A percentile compares a stretch with the other conserved stretches of the same genome.
Evolutionary conservation across 2,888 invertebrate genomes (phyloP).

Genomic region (Trilocha varians): DNA sequence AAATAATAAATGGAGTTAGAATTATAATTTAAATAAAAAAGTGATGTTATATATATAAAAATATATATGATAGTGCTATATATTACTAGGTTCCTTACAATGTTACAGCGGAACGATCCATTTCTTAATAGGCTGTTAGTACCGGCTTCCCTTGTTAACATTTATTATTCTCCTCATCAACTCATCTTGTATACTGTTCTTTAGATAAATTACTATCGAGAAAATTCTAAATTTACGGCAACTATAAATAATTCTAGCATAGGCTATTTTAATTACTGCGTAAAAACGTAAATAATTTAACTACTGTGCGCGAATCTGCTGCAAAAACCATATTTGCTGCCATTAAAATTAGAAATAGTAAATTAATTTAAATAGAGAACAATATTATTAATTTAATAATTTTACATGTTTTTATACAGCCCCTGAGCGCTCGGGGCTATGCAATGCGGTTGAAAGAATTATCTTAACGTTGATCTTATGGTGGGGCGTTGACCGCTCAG

Average conservation of each 20-base stretch:
- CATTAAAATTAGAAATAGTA: too few relatives aligned
- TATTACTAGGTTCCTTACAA: too few relatives aligned
- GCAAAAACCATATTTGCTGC: too few relatives aligned
- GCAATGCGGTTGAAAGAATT: slow-evolving; percentile 64
- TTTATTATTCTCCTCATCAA: background rate
- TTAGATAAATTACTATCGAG: too few relatives aligned
- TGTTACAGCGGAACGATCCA: background rate
- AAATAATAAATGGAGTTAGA: too few relatives aligned
- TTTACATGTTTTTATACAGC: slow-evolving; percentile 19
- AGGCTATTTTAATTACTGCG: background rate
- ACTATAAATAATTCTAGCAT: background rate
- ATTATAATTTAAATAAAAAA: too few relatives aligned
- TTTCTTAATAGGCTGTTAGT: background rate
- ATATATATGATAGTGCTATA: too few relatives aligned
- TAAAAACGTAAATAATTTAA: background rate
- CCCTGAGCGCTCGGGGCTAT: slow-evolving; percentile 44
- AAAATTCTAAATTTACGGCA: background rate
- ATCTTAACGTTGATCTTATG: slow-evolving; percentile 64
- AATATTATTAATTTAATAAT: background rate
- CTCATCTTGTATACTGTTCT: background rate
- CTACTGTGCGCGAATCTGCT: too few relatives aligned
- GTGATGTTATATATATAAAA: too few relatives aligned
- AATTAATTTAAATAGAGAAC: background rate
- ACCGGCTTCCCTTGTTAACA: background rate
- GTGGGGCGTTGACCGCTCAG: slow-evolving; percentile 49